Evolutionary conservation across 2,888 invertebrate species (phyloP).

Genomic region (Perdita meconis): DNA sequence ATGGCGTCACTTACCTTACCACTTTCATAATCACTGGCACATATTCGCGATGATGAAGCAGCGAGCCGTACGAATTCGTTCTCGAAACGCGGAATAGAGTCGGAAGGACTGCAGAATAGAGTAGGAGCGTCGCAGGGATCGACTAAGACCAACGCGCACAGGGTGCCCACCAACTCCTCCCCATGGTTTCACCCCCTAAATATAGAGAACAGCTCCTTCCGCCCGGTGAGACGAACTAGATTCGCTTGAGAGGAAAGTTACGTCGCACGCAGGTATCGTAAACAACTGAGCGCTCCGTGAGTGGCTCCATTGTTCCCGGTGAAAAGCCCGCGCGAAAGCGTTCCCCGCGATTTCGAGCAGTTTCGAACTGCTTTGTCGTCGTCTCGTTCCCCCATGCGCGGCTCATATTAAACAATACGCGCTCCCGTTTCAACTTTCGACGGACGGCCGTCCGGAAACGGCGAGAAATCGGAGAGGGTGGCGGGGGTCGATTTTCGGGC

Average conservation of each 20-base stretch:
- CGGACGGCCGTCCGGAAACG: background rate
- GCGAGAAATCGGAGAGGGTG: background rate
- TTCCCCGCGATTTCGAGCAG: conserved; percentile 36
- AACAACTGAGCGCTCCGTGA: conserved; percentile 23
- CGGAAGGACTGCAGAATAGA: no score
- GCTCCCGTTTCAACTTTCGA: background rate
- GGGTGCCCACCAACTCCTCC: no score
- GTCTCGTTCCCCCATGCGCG: conserved; percentile 20
- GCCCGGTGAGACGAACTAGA: conserved; percentile 51
- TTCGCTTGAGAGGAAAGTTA: conserved; percentile 58
- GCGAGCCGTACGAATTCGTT: no score
- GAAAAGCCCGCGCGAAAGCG: conserved; percentile 54
- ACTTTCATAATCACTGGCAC: no score
- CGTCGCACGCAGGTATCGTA: conserved; percentile 52
- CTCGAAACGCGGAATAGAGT: background rate
- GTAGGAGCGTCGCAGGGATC: background rate
- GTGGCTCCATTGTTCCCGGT: conserved; percentile 53
- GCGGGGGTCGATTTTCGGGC: conserved; percentile 14
- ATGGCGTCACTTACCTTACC: no score
- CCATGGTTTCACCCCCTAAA: background rate
- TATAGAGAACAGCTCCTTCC: conserved; percentile 46
- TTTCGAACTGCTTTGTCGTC: conserved; percentile 40
- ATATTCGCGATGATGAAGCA: no score
- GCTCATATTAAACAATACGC: conserved; percentile 24
- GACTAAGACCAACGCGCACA: background rate